phyloP scores from a whole-genome alignment of 2,113 vertebrate genomes.

The Sapayoa aenigma region DNA sequence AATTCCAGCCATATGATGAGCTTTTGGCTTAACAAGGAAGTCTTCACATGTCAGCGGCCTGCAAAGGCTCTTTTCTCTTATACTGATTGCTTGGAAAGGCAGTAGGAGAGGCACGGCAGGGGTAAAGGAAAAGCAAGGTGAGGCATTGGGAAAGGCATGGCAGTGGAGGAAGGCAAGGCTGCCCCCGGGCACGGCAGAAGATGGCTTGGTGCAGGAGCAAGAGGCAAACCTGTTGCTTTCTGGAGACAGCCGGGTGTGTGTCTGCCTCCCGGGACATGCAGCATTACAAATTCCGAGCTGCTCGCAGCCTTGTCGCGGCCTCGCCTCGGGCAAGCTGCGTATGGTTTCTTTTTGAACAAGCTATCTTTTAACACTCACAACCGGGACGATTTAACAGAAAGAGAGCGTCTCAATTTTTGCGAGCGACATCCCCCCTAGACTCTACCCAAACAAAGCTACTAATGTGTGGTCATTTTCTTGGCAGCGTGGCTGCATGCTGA shows the following conservation, averaged over 20 bases:
- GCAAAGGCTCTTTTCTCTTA: slow-evolving; percentile 39
- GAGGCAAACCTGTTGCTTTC: slow-evolving; percentile 5
- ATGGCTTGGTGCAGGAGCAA: background rate
- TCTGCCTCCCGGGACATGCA: slow-evolving; percentile 60
- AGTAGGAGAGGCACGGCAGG: background rate
- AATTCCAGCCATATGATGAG: slow-evolving; percentile 82
- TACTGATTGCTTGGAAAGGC: slow-evolving; percentile 32
- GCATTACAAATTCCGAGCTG: slow-evolving; percentile 48
- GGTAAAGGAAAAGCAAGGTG: background rate
- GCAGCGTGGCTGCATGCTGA: slow-evolving; percentile 79
- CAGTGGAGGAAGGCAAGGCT: background rate
- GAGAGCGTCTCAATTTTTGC: slow-evolving; percentile 72
- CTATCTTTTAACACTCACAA: slow-evolving; percentile 84
- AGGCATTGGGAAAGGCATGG: background rate
- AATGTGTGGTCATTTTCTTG: slow-evolving; percentile 87
- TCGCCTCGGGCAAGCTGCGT: slow-evolving; percentile 61
- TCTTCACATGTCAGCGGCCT: slow-evolving; percentile 69
- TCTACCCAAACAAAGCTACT: slow-evolving; percentile 89
- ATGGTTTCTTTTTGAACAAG: slow-evolving; percentile 77
- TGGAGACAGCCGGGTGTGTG: background rate
- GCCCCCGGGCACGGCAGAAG: background rate
- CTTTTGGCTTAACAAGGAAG: slow-evolving; percentile 71
- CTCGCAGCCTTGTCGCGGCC: slow-evolving; percentile 38
- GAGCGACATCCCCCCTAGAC: slow-evolving; percentile 77
- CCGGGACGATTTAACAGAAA: slow-evolving; percentile 81